phyloP scores from a whole-genome alignment of 1,140 invertebrate species.

The Euura saliciscinereae region DNA sequence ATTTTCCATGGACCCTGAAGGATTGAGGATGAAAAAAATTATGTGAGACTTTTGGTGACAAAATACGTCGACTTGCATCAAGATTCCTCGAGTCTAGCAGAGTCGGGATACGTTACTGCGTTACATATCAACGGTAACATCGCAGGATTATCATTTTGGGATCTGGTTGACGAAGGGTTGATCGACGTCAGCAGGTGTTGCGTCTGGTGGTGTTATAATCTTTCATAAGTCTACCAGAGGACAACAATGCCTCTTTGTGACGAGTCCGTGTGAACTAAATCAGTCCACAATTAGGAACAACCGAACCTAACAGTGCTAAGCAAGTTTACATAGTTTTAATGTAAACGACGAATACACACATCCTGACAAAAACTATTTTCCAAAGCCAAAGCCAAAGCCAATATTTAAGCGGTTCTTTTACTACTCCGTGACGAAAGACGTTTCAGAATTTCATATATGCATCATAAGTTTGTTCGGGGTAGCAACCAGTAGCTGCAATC shows the following conservation, averaged over 20 bases:
- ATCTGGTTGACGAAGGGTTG: not conserved
- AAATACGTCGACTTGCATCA: not conserved
- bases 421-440: too few relatives aligned
- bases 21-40: not conserved
- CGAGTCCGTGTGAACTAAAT: not conserved
- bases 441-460: too few relatives aligned
- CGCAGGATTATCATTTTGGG: not conserved
- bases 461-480: too few relatives aligned
- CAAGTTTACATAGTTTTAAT: too few relatives aligned
- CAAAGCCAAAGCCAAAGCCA: too few relatives aligned
- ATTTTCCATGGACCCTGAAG: not conserved
- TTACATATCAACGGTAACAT: too few relatives aligned
- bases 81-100: not conserved
- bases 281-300: not conserved
- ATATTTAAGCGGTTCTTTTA: too few relatives aligned
- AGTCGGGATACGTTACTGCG: not conserved
- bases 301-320: not conserved
- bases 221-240: not conserved
- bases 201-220: not conserved
- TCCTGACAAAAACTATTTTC: too few relatives aligned
- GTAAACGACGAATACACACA: too few relatives aligned
- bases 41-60: not conserved
- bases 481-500: too few relatives aligned
- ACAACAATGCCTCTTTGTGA: not conserved
- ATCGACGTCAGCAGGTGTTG: not conserved